Evolutionary conservation across 2,113 vertebrate genomes (phyloP).

Genomic region (Diadophis punctatus): DNA sequence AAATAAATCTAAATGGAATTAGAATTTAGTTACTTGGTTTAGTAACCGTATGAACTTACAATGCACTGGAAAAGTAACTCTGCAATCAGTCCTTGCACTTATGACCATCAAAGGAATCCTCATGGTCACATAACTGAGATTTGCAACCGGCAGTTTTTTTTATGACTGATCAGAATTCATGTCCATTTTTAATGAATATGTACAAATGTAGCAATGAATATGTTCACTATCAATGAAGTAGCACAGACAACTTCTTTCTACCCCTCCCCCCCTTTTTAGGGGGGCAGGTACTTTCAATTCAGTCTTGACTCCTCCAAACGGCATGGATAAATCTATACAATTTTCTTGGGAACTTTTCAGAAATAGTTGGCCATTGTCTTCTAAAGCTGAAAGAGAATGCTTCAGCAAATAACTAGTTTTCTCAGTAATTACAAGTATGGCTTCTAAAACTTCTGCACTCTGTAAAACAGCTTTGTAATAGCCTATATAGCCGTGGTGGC

Average conservation of each 20-base stretch:
- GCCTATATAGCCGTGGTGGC: no score
- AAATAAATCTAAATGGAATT: background rate
- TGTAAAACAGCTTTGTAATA: background rate
- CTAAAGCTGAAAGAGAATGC: background rate
- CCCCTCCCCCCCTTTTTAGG: background rate
- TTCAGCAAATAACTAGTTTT: background rate
- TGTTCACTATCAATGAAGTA: background rate
- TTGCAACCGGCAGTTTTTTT: background rate
- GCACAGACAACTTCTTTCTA: background rate
- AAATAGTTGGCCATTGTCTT: background rate
- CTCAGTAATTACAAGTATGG: background rate
- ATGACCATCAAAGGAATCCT: background rate
- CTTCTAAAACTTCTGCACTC: background rate
- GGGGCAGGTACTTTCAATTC: background rate
- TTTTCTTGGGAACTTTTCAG: background rate
- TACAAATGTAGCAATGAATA: background rate
- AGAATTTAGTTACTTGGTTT: background rate
- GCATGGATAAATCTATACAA: background rate
- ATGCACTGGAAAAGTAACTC: background rate
- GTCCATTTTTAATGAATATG: background rate
- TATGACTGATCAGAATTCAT: background rate
- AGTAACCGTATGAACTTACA: background rate
- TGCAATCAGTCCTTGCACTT: background rate
- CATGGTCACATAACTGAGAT: background rate
- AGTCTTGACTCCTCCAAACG: background rate